Conservation (phyloP, 2,113 vertebrate species). For the Cisticola juncidis region DNA sequence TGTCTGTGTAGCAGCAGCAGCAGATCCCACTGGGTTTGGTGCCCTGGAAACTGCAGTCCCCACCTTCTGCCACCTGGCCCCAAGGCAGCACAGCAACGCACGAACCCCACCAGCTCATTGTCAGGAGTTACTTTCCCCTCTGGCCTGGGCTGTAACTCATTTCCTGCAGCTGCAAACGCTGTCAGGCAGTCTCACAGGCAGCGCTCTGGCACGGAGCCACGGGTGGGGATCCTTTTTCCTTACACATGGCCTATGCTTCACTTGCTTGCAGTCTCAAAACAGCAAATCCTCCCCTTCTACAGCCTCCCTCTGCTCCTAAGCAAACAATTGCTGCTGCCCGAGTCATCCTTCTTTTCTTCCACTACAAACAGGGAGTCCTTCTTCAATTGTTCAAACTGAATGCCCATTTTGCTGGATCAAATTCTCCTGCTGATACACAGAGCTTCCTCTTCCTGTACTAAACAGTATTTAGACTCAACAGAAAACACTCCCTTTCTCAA, state of each 20-base stretch:
- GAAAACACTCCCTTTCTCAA: not conserved
- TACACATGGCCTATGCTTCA: not conserved
- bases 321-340: not conserved
- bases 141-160: slow-evolving; percentile 38
- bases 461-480: not conserved
- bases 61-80: not conserved
- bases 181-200: slow-evolving; percentile 35
- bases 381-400: not conserved
- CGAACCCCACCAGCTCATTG: not conserved
- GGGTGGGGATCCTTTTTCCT: slow-evolving; percentile 24
- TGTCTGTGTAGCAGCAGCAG: not conserved
- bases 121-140: not conserved
- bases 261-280: not conserved
- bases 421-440: not conserved
- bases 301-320: not conserved
- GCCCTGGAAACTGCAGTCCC: not conserved
- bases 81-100: not conserved
- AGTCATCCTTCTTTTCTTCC: not conserved
- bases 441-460: not conserved
- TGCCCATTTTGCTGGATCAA: not conserved
- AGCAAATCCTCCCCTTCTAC: not conserved
- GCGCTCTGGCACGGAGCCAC: not conserved
- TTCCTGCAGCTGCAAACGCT: slow-evolving; percentile 59
- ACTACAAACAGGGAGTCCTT: not conserved
- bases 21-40: not conserved